phyloP scores from a whole-genome alignment of 2,888 invertebrate species.

The Acheta domesticus region DNA sequence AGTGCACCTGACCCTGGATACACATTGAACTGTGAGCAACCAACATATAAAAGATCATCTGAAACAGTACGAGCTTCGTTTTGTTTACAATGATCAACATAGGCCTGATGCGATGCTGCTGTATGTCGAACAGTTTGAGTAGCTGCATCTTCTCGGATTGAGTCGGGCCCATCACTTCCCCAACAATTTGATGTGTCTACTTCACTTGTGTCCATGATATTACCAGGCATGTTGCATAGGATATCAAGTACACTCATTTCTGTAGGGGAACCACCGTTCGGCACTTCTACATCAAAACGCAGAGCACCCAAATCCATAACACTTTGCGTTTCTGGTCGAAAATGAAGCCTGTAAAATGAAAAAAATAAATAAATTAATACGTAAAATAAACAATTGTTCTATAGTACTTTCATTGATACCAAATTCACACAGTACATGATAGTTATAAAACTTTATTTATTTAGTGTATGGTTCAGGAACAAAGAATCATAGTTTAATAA shows the following conservation, averaged over 20 bases:
- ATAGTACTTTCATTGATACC: too few species aligned
- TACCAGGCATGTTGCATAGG: background rate
- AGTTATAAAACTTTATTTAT: too few species aligned
- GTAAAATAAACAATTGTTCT: background rate
- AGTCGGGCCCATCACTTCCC: background rate
- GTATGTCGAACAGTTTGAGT: background rate
- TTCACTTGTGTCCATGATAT: background rate
- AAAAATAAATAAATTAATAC: slow-evolving; percentile 27
- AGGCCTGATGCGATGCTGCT: background rate
- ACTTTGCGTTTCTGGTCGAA: slow-evolving; percentile 56
- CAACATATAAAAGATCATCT: background rate
- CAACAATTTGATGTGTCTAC: background rate
- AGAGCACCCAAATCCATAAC: background rate
- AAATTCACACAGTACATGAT: background rate
- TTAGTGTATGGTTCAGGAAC: too few species aligned
- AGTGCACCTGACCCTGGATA: background rate
- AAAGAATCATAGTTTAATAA: too few species aligned
- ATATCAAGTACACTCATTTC: slow-evolving; percentile 8
- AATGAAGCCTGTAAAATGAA: slow-evolving; percentile 64
- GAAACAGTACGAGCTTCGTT: background rate
- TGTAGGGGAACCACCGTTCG: background rate
- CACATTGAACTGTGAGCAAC: slow-evolving; percentile 18
- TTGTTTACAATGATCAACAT: slow-evolving; percentile 6
- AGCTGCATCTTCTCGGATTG: background rate
- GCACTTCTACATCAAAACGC: background rate